Conservation (phyloP, 2,113 vertebrate genomes). For the Pica pica region DNA sequence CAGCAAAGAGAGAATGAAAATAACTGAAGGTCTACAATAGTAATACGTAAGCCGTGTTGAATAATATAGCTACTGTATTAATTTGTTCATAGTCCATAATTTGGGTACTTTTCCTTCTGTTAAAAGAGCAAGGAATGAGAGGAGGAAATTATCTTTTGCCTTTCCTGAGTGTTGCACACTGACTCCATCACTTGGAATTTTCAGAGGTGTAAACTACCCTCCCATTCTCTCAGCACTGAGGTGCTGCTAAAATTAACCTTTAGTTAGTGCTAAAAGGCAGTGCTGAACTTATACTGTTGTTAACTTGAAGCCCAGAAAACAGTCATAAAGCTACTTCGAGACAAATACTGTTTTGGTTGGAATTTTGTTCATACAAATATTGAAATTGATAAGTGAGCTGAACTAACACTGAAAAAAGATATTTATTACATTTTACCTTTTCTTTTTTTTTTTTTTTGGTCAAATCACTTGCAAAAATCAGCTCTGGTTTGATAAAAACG, state of each 20-base stretch:
- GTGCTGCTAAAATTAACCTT: not conserved
- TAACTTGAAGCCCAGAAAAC: not conserved
- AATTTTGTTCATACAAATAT: not conserved
- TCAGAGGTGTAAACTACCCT: not conserved
- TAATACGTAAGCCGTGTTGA: not conserved
- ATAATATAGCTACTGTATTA: no score
- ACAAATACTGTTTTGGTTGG: not conserved
- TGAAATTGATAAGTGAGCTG: not conserved
- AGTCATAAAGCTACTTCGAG: not conserved
- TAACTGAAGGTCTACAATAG: not conserved
- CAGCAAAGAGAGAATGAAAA: not conserved
- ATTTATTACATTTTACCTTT: not conserved
- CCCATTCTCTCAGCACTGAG: not conserved
- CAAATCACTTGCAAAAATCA: not conserved
- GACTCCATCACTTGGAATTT: not conserved
- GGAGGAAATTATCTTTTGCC: not conserved
- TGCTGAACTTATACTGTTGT: not conserved
- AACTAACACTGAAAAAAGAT: not conserved
- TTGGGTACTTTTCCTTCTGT: not conserved
- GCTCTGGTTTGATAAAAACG: not conserved
- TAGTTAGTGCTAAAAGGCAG: not conserved
- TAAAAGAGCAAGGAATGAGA: not conserved
- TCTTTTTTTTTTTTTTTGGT: accelerated
- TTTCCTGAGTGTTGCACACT: not conserved
- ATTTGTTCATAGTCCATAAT: not conserved